Base-by-base conservation (phyloP, 1,140 invertebrate genomes). In the Idris sp. region DNA sequence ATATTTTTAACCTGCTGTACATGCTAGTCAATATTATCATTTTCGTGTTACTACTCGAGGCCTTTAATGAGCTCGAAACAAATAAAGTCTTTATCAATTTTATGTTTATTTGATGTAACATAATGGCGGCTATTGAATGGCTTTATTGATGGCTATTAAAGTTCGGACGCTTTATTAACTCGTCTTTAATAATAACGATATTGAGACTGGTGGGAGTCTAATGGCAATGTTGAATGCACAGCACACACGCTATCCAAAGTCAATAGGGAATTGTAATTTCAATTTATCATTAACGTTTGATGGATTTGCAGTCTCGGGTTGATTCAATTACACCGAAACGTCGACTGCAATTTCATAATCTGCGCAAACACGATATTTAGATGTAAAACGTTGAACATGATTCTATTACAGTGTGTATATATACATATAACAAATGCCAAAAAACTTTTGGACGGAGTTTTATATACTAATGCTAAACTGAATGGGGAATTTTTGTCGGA, bases 61-160 rank as follows among this genome's bases (percentile, higher is more conserved):
- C n/a, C n/a, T n/a, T 41, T 61, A 61, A 61, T 61, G 58, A 61
- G 44, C 15, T 11, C 14, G 26, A 31, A 40, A 41, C 58, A 44
- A 36, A 15, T 49, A 40, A 61, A 49, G 58, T 49, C 58, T 61
- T 49, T 31, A 59, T 58, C 25, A 59, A 48, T 38, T 59, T 59
- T 48, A 58, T 35, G 28, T 8, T 22, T 43, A 18, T 26, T 46
- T 38, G 48, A 48, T 40, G 43, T 48, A 46, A 48, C 56, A 28
- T 44, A 46, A 59, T 30, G 14, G 15, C 43, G 3, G 16, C 13
- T 38, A 58, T 48, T 49, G 35, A 61, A 61, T 31, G 25, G 8
- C 28, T 61, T 49, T 61, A 49, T 61, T 61, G 33, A 61, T 2
- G 40, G 14, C 14, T 15, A 15, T 28, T 48, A 38, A 38, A 36